Percentiles rank a stretch among this genome's conserved stretches.
Evolutionary conservation across 1,140 invertebrate species (phyloP).

Genomic region (Oscheius sp.): DNA sequence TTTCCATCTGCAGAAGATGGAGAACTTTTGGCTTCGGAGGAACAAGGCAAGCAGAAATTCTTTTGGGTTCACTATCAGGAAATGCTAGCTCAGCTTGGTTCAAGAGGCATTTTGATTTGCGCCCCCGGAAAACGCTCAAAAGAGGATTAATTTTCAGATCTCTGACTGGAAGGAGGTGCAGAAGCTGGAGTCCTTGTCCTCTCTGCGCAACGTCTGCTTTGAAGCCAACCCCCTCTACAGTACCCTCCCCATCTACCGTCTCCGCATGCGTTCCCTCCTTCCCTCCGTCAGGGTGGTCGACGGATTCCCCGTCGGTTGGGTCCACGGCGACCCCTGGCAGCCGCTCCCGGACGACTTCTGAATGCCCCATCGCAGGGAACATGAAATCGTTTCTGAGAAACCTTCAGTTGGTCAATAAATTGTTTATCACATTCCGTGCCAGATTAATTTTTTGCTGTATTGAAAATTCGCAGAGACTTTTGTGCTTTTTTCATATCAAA

Average conservation of each 20-base stretch:
- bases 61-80: too few species aligned
- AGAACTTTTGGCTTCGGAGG: conserved; percentile 44
- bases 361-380: too few species aligned
- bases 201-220: background rate
- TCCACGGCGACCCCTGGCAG: conserved; percentile 24
- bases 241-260: conserved; percentile 6
- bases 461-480: too few species aligned
- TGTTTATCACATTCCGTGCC: too few species aligned
- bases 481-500: too few species aligned
- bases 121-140: too few species aligned
- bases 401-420: too few species aligned
- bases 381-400: too few species aligned
- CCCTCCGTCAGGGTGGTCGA: conserved; percentile 14
- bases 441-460: too few species aligned
- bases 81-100: background rate
- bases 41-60: too few species aligned
- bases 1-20: conserved; percentile 40
- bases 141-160: conserved; percentile 17
- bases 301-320: conserved; percentile 18
- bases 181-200: background rate
- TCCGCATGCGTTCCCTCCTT: conserved; percentile 13
- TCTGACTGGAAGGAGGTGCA: conserved; percentile 15
- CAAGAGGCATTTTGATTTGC: background rate
- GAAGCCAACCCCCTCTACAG: conserved; percentile 27
- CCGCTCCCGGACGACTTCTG: conserved; percentile 8